phyloP scores from a whole-genome alignment of 2,113 vertebrate genomes.

The Sigmodon hispidus region DNA sequence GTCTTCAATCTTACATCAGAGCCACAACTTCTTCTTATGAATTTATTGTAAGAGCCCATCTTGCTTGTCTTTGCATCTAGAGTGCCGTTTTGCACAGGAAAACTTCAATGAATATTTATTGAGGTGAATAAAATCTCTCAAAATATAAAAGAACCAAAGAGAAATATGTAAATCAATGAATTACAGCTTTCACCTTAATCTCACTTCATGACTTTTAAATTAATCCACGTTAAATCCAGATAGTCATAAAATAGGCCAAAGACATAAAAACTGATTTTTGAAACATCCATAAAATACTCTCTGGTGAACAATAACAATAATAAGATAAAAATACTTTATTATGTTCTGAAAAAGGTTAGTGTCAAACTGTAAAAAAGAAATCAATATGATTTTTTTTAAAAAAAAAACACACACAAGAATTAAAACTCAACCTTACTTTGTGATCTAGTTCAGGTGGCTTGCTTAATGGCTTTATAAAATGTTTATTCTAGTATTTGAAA shows the following conservation, averaged over 20 bases:
- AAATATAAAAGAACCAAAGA: neutral
- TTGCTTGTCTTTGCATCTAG: neutral
- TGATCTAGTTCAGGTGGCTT: neutral
- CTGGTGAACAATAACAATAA: neutral
- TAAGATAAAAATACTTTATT: conserved; percentile 45
- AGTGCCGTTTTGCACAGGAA: neutral
- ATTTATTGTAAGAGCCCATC: neutral
- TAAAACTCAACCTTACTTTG: neutral
- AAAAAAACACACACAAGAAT: neutral
- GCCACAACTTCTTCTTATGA: neutral
- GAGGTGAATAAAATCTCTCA: neutral
- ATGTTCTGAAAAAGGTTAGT: conserved; percentile 13
- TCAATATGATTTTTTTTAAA: conserved; percentile 9
- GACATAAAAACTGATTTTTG: conserved; percentile 13
- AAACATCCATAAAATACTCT: conserved; percentile 28
- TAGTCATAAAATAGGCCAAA: conserved; percentile 24
- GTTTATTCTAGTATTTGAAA: neutral
- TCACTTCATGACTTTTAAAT: conserved; percentile 14
- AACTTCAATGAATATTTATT: neutral
- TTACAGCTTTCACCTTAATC: neutral
- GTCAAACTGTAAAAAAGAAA: conserved; percentile 5
- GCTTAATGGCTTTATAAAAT: neutral
- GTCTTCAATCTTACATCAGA: neutral
- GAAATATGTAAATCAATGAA: neutral
- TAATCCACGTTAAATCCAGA: neutral